Evolutionary conservation across 1,140 invertebrate genomes (phyloP).

Genomic region (Matsumurasca onukii): DNA sequence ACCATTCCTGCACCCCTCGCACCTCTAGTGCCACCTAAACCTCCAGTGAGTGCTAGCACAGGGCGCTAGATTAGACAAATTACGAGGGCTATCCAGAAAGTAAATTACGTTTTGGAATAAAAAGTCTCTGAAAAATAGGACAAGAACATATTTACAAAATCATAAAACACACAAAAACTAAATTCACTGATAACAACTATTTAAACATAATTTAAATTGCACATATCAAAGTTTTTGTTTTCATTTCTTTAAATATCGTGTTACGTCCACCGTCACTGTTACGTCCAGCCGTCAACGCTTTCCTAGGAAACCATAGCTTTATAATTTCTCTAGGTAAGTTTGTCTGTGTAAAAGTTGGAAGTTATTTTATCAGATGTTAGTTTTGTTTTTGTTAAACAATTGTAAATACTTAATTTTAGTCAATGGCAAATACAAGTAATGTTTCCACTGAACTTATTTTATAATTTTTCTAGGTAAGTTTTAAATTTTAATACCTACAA

Average conservation of each 20-base stretch:
- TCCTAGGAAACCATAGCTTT: no score
- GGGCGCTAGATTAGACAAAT: conserved; percentile 3
- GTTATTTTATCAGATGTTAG: neutral
- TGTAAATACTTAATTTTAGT: conserved; percentile 6
- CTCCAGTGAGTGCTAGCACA: conserved; percentile 23
- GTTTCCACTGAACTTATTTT: neutral
- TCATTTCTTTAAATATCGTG: no score
- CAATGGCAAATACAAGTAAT: neutral
- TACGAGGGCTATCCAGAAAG: conserved; percentile 3
- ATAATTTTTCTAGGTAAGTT: neutral
- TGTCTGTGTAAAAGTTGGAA: neutral
- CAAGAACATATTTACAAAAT: neutral
- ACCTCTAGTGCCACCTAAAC: conserved; percentile 29
- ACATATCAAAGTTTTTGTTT: no score
- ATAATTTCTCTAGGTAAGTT: neutral
- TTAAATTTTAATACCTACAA: neutral
- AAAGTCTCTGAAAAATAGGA: neutral
- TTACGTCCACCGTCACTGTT: no score
- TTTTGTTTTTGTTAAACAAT: neutral
- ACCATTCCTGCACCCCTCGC: conserved; percentile 32
- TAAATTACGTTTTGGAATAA: neutral
- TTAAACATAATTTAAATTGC: neutral
- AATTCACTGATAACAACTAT: neutral
- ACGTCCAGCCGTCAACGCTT: no score
- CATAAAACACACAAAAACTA: neutral